Base-by-base conservation (phyloP, 1,140 invertebrate genomes). In the Drosophila trapezifrons region DNA sequence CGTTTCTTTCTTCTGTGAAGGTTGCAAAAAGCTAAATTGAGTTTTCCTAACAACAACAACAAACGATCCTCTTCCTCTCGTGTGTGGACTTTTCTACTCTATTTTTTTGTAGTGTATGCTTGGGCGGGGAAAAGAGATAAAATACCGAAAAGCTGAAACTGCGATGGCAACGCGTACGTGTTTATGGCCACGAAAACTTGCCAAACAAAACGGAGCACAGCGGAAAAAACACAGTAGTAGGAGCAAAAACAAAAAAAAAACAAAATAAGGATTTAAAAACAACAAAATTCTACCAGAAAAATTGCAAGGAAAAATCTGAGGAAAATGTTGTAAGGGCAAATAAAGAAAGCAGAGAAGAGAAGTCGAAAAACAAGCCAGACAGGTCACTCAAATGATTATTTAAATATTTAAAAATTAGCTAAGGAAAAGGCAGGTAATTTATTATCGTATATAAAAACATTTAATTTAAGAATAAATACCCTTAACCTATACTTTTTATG, bases 1-100 rank as follows among this genome's bases (percentile, higher is more conserved):
- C 22, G 22, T 38, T 72, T 22, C 42, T 69, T 42, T 62, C 75
- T 43, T 71, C 59, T 85, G 58, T 73, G 78, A 87, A 87, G 82
- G 78, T 86, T 86, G 83, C 82, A 86, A 82, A 84, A 86, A 86
- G 82, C 82, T 87, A 86, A 86, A 86, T 86, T 86, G 82, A 86
- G 82, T 86, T 86, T 86, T 86, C 60, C 82, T 76, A 87, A 86
- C 83, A 86, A 86, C 82, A 86, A 78, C 54, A 69, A 64, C 65
- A 35, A 65, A 29, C 78, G 62, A 86, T 78, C 70, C 70, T 64
- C 43, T 45, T 78, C 70, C 70, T 64, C 43, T 54, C 60, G 54
- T 63, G 54, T 70, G 45, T 70, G 51, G 29, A 55, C n/a, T 55
- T 35, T n/a, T 35, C 32, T 54, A 13, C 17, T 29, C 56, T 9